phyloP scores from a whole-genome alignment of 2,888 invertebrate genomes.

The Cordylochernes scorpioides region DNA sequence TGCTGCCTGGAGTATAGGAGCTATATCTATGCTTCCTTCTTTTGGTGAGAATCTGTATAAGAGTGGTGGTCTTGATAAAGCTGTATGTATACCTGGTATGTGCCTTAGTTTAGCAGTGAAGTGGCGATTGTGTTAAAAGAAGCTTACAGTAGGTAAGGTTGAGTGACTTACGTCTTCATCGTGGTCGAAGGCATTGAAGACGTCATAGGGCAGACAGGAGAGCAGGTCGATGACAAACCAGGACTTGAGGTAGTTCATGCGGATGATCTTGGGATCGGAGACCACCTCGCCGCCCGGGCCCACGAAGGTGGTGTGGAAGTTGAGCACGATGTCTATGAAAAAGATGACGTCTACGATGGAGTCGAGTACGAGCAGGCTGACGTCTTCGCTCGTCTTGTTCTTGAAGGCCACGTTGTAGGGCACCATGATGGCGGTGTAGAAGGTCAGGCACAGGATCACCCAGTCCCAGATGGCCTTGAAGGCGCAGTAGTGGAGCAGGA shows the following conservation, averaged over 20 bases:
- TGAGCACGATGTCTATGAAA: constrained; percentile 98
- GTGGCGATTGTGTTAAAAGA: no score
- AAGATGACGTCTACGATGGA: constrained; percentile 99
- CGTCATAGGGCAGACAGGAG: constrained; percentile 96
- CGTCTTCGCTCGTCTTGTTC: constrained; percentile 92
- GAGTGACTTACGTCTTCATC: constrained; percentile 41
- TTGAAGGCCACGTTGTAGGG: constrained; percentile 99
- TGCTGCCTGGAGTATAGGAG: no score
- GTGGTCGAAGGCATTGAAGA: constrained; percentile 98
- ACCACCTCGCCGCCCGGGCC: constrained; percentile 59
- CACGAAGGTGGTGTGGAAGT: constrained; percentile 99
- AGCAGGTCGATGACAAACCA: constrained; percentile 99
- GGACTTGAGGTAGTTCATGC: constrained; percentile 94
- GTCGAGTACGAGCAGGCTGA: constrained; percentile 68
- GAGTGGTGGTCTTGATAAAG: no score
- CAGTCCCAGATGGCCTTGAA: constrained; percentile 83
- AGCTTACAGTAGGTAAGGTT: background rate
- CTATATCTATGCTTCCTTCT: no score
- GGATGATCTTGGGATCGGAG: constrained; percentile 89
- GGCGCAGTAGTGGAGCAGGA: constrained; percentile 95
- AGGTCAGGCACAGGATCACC: constrained; percentile 97
- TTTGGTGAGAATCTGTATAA: no score
- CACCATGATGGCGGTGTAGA: constrained; percentile 95
- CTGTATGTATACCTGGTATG: no score
- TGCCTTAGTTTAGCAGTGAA: no score